A percentile compares a stretch with the other conserved stretches of the same genome.
Conservation (phyloP, 2,797 vertebrate species). For the Gadopsis marmoratus region DNA sequence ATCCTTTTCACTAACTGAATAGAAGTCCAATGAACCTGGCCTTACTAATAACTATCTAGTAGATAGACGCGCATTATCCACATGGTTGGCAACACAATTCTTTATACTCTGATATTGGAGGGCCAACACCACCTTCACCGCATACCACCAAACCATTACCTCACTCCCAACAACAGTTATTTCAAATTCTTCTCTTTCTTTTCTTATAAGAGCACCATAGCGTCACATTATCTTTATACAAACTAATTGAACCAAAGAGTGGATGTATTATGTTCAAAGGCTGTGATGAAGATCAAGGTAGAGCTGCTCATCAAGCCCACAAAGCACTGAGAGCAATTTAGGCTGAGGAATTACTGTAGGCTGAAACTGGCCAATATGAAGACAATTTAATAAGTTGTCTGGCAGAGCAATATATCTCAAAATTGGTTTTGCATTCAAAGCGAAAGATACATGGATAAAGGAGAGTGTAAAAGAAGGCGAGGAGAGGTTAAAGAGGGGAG, state of each 20-base stretch:
- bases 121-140: neutral
- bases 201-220: neutral
- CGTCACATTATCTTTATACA: neutral
- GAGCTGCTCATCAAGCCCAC: slow-evolving; percentile 14
- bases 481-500: slow-evolving; percentile 64
- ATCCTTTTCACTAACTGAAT: neutral
- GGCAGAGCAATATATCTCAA: slow-evolving; percentile 50
- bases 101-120: neutral
- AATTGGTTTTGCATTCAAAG: slow-evolving; percentile 70
- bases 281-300: slow-evolving; percentile 37
- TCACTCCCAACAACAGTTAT: neutral
- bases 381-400: slow-evolving; percentile 55
- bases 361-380: slow-evolving; percentile 40
- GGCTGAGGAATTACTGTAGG: slow-evolving; percentile 26
- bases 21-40: neutral
- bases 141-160: too few species aligned
- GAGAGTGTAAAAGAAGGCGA: slow-evolving; percentile 48
- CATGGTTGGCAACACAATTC: neutral
- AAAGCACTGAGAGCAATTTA: slow-evolving; percentile 13
- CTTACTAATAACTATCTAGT: neutral
- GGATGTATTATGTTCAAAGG: slow-evolving; percentile 4
- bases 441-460: slow-evolving; percentile 54
- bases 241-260: neutral
- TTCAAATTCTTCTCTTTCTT: neutral
- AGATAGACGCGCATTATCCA: neutral